Evolutionary conservation across 2,113 vertebrate genomes (phyloP), one percentile per base, ranked within the genome.

Genomic region (Ochotona princeps): DNA sequence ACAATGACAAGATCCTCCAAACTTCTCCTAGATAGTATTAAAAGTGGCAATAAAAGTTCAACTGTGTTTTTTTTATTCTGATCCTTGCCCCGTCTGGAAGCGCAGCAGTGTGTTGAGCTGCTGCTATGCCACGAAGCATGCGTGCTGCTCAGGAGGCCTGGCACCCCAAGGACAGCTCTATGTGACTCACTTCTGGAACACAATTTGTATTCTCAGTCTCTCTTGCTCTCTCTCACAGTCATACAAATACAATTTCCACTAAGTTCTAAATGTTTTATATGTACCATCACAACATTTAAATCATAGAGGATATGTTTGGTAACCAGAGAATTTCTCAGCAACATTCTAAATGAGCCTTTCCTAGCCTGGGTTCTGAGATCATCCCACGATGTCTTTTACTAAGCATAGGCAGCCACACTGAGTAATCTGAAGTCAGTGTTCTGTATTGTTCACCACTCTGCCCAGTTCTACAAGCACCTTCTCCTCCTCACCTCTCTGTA

Each of bases 141-240:
- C 87, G 96, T 83, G 67, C 86, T 96, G 95, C 97, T 97, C 97
- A 98, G 97, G 95, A 96, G 97, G 83, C 96, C 98, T 97, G 98
- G 97, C 96, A 97, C 96, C 95, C 97, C 67, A 82, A 86, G 94
- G 97, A 97, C 97, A 97, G 96, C 94, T 93, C 95, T 80, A 92
- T 88, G 95, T 65, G 89, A 84, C 91, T 97, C 97, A 86, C 96
- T 94, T 84, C 96, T 97, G 97, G 97, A 96, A 96, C 8, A 94
- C 87, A 89, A 96, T 96, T 83, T 96, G 95, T 91, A 97, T 63
- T 86, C 75, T 61, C 74, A 88, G 93, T 81, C 87, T 49, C 44
- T 65, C 0, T 9, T 21, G 18, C 11, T 38, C 17, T 28, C 47
- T 6, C 20, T 1, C 32, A 32, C 17, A 35, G 2, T 44, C 38